Percentiles rank a stretch among this genome's conserved stretches.
Evolutionary conservation across 1,140 invertebrate genomes (phyloP).

Genomic region (Scaptomyza pallida): DNA sequence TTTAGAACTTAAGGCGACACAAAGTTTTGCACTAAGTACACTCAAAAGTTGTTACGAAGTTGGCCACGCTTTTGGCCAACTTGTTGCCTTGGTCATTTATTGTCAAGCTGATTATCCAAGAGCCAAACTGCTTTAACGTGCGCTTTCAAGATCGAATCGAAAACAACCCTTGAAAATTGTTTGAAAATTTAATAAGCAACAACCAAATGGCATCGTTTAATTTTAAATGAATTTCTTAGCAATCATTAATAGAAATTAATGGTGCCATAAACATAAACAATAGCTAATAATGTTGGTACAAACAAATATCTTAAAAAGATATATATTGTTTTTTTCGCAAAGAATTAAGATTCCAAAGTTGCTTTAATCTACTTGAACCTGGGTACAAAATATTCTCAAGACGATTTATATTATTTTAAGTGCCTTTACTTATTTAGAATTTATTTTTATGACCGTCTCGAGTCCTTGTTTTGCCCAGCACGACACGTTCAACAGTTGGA

Average conservation of each 20-base stretch:
- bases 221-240: not conserved
- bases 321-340: too few relatives aligned
- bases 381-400: not conserved
- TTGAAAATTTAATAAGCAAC: constrained; percentile 62
- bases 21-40: not conserved
- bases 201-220: constrained; percentile 16
- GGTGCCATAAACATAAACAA: too few relatives aligned
- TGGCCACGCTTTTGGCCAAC: constrained; percentile 15
- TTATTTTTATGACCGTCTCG: constrained; percentile 1
- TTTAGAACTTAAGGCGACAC: constrained; percentile 1
- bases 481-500: constrained; percentile 4
- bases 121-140: constrained; percentile 28
- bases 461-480: not conserved
- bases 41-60: not conserved
- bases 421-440: not conserved
- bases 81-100: constrained; percentile 19
- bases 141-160: constrained; percentile 55
- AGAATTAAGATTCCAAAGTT: too few relatives aligned
- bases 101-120: constrained; percentile 10
- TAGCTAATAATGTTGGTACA: too few relatives aligned
- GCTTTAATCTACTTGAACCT: not conserved
- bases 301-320: too few relatives aligned
- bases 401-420: not conserved
- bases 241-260: not conserved
- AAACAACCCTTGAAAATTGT: constrained; percentile 34